A percentile compares a stretch with the other conserved stretches of the same genome.
Evolutionary conservation across 2,797 vertebrate species (phyloP).

Genomic region (Kryptolebias ocellatus): DNA sequence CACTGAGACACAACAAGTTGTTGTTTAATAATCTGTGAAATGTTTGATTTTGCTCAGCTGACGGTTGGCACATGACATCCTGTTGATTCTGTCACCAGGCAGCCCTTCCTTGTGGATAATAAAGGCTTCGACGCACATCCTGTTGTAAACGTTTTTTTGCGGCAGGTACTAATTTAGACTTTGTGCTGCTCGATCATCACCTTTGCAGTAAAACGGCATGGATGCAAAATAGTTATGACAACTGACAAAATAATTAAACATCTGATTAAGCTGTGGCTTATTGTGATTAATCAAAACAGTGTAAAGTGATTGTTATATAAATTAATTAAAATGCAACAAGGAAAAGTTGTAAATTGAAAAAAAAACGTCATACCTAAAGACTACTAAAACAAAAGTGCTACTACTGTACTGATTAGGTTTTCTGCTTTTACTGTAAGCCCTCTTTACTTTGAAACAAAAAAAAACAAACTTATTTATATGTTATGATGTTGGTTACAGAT

Average conservation of each 20-base stretch:
- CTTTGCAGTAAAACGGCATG: not conserved
- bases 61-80: conserved; percentile 6
- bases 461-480: too few species aligned
- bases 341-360: too few species aligned
- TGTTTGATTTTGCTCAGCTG: conserved; percentile 30
- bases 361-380: too few species aligned
- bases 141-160: not conserved
- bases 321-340: too few species aligned
- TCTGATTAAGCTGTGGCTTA: not conserved
- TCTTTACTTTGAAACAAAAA: too few species aligned
- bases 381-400: too few species aligned
- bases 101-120: not conserved
- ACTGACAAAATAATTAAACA: not conserved
- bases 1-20: not conserved
- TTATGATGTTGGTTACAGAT: too few species aligned
- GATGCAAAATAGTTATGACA: not conserved
- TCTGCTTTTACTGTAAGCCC: too few species aligned
- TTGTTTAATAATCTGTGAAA: not conserved
- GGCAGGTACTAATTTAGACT: not conserved
- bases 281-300: too few species aligned
- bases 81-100: conserved; percentile 3
- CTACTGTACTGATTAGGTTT: too few species aligned
- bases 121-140: not conserved
- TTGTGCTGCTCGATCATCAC: not conserved
- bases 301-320: too few species aligned